Conservation (phyloP, 2,797 vertebrate species). For the Tamandua tetradactyla region DNA sequence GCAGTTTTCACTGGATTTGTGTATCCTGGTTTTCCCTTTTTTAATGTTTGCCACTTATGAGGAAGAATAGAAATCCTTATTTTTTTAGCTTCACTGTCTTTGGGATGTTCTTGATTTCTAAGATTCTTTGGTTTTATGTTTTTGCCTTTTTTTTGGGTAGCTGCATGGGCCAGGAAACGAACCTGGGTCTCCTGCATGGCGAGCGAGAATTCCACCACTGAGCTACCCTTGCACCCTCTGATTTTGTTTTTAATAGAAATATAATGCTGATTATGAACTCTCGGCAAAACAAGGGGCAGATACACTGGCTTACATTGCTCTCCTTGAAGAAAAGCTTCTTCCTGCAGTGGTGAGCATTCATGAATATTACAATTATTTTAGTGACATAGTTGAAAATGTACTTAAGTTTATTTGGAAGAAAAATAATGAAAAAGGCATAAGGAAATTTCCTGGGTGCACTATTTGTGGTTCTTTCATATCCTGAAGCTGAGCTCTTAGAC, state of each 20-base stretch:
- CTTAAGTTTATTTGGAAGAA: conserved; percentile 27
- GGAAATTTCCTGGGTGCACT: background rate
- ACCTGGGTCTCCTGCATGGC: too few species aligned
- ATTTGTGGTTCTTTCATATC: conserved; percentile 9
- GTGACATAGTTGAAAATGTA: conserved; percentile 12
- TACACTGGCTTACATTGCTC: conserved; percentile 96
- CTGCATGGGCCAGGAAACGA: too few species aligned
- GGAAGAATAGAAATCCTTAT: background rate
- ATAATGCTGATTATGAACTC: conserved; percentile 96
- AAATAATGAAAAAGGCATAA: background rate
- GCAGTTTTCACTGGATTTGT: conserved; percentile 1
- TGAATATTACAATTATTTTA: conserved; percentile 16
- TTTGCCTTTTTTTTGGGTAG: too few species aligned
- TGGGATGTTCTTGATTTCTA: conserved; percentile 42
- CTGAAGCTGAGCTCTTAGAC: background rate
- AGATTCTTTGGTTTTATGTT: conserved; percentile 52
- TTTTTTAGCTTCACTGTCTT: conserved; percentile 38
- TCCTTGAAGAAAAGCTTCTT: conserved; percentile 95
- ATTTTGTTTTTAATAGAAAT: conserved; percentile 92
- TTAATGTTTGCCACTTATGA: conserved; percentile 50
- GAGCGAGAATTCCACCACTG: too few species aligned
- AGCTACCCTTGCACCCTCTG: too few species aligned
- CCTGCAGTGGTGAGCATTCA: conserved; percentile 91
- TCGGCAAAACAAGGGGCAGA: conserved; percentile 97
- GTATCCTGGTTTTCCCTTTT: background rate